phyloP scores from a whole-genome alignment of 30 jellyfish, hydroid and myxozoan species.

The Aurelia aurita complex sp. Pacific region DNA sequence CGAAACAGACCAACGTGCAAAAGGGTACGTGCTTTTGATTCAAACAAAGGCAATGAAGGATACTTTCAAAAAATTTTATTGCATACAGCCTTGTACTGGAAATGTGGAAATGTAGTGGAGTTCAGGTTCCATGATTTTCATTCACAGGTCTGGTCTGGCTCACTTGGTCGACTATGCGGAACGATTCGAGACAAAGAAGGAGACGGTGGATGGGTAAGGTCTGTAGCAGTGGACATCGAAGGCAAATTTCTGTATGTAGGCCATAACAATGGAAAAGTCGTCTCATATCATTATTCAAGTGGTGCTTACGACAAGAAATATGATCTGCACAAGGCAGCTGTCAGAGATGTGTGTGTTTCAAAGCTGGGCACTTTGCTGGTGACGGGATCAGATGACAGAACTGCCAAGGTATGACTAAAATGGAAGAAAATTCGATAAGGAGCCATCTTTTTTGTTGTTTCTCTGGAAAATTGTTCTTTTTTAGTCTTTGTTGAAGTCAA shows the following conservation, averaged over 20 bases:
- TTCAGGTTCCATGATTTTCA: too few species aligned
- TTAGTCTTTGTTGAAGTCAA: too few species aligned
- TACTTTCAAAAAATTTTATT: too few species aligned
- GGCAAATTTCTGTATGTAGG: conserved; percentile 65
- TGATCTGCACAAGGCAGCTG: conserved; percentile 65
- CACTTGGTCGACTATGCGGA: conserved; percentile 71
- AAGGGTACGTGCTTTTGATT: too few species aligned
- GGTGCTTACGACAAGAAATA: conserved; percentile 7
- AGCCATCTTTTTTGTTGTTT: too few species aligned
- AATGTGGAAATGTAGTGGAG: too few species aligned
- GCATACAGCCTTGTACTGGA: too few species aligned
- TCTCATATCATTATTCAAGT: conserved; percentile 20
- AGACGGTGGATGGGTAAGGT: conserved; percentile 62
- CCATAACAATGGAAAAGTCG: conserved; percentile 71
- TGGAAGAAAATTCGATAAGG: too few species aligned
- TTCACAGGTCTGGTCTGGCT: conserved; percentile 85
- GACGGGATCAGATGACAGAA: conserved; percentile 65
- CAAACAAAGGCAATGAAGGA: too few species aligned
- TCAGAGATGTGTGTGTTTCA: conserved; percentile 58
- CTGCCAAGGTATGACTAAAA: conserved; percentile 31
- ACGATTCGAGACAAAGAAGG: neutral
- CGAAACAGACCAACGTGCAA: too few species aligned
- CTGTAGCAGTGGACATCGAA: conserved; percentile 59
- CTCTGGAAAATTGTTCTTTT: too few species aligned
- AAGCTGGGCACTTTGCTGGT: conserved; percentile 14